Base-by-base conservation (phyloP, 2,797 vertebrate species). In the Pagetopsis macropterus region DNA sequence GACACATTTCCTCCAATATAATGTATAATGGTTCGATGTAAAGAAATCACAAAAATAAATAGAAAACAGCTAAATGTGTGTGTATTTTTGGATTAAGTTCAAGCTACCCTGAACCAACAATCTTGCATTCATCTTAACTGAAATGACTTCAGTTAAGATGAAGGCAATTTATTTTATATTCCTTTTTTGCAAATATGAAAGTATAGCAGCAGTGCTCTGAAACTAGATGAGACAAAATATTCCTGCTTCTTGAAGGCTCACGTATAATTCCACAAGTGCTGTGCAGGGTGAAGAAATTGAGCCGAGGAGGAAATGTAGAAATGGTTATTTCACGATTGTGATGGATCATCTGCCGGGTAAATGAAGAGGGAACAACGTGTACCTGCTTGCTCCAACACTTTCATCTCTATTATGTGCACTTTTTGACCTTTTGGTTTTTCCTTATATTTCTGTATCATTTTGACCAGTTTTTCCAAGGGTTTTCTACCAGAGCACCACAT, bases 191-290 rank as follows among this genome's bases (percentile, higher is more conserved):
- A 46, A 55, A 61, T 31, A n/a, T 8, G 19, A 23, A 3, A 1
- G 41, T 62, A 61, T 64, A 61, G 69, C 71, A 5, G 51, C 70
- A 3, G 27, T 19, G 19, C 63, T 58, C 33, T 12, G 17, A 78
- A 82, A 50, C 62, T 1, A 43, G 50, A 66, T 43, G 54, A 78
- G 76, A 88, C 64, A 70, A 70, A 5, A 80, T 78, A 49, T 46
- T 60, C 72, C 57, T 14, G 33, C 67, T 70, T 56, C 49, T 21
- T 27, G 7, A 11, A 21, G 67, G 57, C 44, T 79, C 71, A 81
- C 86, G 71, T 49, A 83, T 85, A 79, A 89, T 85, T 79, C 57
- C 66, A 75, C 21, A 44, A 59, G 45, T 9, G 57, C 43, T 7
- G 13, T 15, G 14, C 45, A 1, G 27, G 37, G 54, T 14, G 72